Evolutionary conservation across 2,113 vertebrate species (phyloP).

Genomic region (Thinocorus orbignyianus): DNA sequence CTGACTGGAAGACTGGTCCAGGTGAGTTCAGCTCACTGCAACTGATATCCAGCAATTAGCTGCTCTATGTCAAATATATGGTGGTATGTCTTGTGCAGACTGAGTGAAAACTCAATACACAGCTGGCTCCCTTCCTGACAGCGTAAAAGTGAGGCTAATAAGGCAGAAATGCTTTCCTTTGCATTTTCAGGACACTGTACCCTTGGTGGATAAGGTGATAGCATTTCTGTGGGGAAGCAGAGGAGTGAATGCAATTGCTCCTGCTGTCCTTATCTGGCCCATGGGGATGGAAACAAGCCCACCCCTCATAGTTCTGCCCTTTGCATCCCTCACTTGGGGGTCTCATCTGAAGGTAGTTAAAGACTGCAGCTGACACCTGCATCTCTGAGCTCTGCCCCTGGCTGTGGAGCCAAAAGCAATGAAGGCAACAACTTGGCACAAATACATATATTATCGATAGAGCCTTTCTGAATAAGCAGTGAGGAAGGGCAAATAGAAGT

Average conservation of each 20-base stretch:
- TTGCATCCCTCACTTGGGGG: not conserved
- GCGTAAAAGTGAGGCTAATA: not conserved
- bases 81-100: not conserved
- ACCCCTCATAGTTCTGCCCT: not conserved
- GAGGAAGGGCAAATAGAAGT: not conserved
- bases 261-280: not conserved
- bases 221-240: not conserved
- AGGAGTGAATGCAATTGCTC: not conserved
- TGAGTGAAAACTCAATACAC: not conserved
- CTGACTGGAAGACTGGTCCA: not conserved
- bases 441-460: not conserved
- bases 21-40: constrained; percentile 7
- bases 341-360: not conserved
- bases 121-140: not conserved
- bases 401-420: not conserved
- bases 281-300: not conserved
- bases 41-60: not conserved
- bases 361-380: not conserved
- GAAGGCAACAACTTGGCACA: not conserved
- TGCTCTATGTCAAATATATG: not conserved
- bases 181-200: not conserved
- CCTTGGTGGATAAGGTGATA: not conserved
- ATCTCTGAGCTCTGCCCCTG: not conserved
- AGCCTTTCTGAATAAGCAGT: not conserved
- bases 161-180: not conserved